A percentile compares a stretch with the other conserved stretches of the same genome.
phyloP scores from a whole-genome alignment of 2,113 vertebrate genomes.

The Miniopterus natalensis region DNA sequence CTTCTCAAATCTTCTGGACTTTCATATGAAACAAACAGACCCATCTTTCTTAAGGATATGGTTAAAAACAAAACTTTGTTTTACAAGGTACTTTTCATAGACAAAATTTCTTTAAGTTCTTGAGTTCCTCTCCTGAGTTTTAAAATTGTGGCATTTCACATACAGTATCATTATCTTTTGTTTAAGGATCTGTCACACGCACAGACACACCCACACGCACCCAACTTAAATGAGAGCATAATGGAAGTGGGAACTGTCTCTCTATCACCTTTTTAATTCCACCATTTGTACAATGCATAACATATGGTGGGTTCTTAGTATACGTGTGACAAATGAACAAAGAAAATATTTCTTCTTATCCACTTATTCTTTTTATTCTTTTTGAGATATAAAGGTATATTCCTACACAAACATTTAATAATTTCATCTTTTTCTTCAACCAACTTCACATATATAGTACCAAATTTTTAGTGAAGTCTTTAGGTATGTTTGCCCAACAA shows the following conservation, averaged over 20 bases:
- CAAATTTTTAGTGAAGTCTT: not conserved
- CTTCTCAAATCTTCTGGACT: not conserved
- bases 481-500: not conserved
- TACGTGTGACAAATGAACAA: not conserved
- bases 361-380: not conserved
- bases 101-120: slow-evolving; percentile 1
- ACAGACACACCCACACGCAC: not conserved
- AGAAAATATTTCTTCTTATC: not conserved
- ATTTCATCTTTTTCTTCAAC: slow-evolving; percentile 10
- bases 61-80: not conserved
- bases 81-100: not conserved
- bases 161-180: not conserved
- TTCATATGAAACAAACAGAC: not conserved
- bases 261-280: not conserved
- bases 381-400: not conserved
- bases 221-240: not conserved
- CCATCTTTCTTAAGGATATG: not conserved
- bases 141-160: not conserved
- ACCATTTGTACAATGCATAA: not conserved
- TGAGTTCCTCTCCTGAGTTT: not conserved
- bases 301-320: not conserved
- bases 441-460: not conserved
- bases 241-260: not conserved
- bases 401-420: not conserved
- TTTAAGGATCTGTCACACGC: not conserved